Percentiles rank a stretch among this genome's conserved stretches.
Evolutionary conservation across 2,113 vertebrate species (phyloP).

Genomic region (Ifrita kowaldi): DNA sequence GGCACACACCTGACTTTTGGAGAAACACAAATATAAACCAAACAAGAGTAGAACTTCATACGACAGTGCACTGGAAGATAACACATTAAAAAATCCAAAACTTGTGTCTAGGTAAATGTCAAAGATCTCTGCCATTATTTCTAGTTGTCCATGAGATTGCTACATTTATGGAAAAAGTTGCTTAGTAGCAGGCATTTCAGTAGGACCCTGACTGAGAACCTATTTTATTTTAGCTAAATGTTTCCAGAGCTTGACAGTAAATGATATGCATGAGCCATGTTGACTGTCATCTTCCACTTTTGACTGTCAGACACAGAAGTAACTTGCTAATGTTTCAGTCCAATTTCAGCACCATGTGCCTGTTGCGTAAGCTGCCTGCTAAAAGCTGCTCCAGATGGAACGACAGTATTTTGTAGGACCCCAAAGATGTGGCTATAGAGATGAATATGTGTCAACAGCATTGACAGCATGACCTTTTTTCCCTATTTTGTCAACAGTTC

Average conservation of each 20-base stretch:
- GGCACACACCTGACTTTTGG: not conserved
- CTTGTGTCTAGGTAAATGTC: not conserved
- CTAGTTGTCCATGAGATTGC: not conserved
- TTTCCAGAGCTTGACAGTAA: constrained; percentile 26
- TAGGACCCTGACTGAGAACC: not conserved
- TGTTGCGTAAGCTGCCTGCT: constrained; percentile 11
- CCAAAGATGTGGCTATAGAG: not conserved
- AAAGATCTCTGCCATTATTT: not conserved
- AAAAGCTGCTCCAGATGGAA: constrained; percentile 38
- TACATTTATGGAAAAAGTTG: not conserved
- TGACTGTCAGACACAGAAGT: constrained; percentile 39
- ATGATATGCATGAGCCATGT: constrained; percentile 3
- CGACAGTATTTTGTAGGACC: not conserved
- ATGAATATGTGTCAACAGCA: not conserved
- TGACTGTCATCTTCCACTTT: constrained; percentile 27
- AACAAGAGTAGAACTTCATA: not conserved
- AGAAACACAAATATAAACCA: not conserved
- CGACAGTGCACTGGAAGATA: not conserved
- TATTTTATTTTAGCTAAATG: not conserved
- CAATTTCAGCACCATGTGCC: not conserved
- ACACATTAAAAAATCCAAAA: not conserved
- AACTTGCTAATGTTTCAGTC: constrained; percentile 30
- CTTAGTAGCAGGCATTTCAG: not conserved
- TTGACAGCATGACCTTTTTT: not conserved
- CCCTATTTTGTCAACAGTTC: not conserved